These are phyloP conservation scores for Calyptomena viridis DNA, from an alignment of 2,113 vertebrate species.

Conservation along the genomic window DNA sequence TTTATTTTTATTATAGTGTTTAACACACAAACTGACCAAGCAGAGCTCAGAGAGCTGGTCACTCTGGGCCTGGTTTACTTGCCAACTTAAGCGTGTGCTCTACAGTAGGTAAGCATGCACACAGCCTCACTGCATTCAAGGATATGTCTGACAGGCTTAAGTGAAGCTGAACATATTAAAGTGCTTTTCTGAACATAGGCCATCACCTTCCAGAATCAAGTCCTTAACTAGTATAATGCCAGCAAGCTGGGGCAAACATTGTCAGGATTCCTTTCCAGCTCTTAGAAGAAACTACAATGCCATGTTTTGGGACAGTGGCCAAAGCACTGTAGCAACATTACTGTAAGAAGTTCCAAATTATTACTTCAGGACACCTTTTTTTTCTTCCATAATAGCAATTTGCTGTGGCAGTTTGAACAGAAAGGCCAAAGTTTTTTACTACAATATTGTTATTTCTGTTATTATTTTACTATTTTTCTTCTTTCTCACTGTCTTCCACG, in stretches of 20 bases:
- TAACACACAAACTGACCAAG: neutral
- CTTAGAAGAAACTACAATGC: neutral
- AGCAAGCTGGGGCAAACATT: neutral
- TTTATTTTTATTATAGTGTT: conserved; percentile 11
- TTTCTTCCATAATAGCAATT: neutral
- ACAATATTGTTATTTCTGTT: neutral
- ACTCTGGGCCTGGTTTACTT: conserved; percentile 10
- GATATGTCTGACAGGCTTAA: neutral
- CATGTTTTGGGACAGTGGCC: neutral
- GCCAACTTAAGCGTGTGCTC: neutral
- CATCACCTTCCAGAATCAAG: neutral
- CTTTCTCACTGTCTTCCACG: neutral
- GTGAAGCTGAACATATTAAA: neutral
- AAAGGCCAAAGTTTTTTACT: conserved; percentile 44
- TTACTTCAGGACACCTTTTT: neutral
- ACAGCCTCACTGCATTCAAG: neutral
- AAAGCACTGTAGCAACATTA: conserved; percentile 9
- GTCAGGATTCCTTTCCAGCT: neutral
- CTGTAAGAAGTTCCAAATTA: neutral
- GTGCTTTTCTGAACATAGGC: conserved; percentile 14
- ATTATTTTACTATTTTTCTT: neutral
- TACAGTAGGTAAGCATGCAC: neutral
- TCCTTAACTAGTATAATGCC: neutral
- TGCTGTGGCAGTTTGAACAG: neutral
- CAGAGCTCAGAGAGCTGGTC: conserved; percentile 18